Evolutionary conservation across 2,113 vertebrate species (phyloP).

Genomic region (Tragelaphus buxtoni): DNA sequence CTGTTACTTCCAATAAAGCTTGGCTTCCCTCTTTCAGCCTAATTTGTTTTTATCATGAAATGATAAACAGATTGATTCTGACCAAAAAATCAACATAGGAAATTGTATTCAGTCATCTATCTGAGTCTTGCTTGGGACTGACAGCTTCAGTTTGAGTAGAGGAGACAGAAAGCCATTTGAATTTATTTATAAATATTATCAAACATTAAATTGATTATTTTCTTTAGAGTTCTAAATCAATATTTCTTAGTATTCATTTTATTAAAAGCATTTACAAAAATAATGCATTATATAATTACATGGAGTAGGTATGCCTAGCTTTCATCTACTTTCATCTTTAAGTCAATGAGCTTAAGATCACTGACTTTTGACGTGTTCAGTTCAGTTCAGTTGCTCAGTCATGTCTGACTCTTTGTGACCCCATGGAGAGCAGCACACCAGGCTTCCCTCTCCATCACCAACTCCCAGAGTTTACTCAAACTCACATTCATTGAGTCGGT

Average conservation of each 20-base stretch:
- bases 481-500: fast-evolving
- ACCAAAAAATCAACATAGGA: not conserved
- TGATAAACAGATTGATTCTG: constrained; percentile 16
- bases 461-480: not conserved
- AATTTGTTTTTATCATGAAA: constrained; percentile 29
- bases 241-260: not conserved
- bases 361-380: not conserved
- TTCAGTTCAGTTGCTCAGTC: not conserved
- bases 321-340: not conserved
- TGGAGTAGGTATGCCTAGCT: not conserved
- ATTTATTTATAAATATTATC: not conserved
- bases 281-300: not conserved
- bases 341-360: not conserved
- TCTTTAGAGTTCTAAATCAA: not conserved
- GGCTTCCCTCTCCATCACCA: not conserved
- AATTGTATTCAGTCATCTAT: not conserved
- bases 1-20: not conserved
- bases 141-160: not conserved
- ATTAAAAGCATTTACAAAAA: not conserved
- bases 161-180: not conserved
- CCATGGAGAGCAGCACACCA: not conserved
- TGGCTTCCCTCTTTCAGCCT: not conserved
- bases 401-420: fast-evolving
- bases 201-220: not conserved
- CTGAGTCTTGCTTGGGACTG: not conserved